Conservation (phyloP, 2,888 invertebrate genomes). For the Hyposoter didymator region DNA sequence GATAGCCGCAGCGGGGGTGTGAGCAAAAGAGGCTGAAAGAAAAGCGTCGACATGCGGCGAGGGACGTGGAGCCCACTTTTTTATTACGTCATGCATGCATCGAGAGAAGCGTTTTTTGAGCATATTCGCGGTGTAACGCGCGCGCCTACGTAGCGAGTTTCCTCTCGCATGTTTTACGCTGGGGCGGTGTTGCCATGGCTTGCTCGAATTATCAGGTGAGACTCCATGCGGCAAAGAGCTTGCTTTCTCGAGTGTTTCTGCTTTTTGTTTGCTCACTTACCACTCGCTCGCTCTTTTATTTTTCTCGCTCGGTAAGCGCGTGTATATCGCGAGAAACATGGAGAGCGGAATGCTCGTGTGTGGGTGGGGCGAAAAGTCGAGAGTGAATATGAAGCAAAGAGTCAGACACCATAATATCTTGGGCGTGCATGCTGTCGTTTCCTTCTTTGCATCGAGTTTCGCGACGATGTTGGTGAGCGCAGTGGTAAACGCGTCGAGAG, state of each 20-base stretch:
- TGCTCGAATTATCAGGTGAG: conserved; percentile 56
- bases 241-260: conserved; percentile 16
- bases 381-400: conserved; percentile 20
- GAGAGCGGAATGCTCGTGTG: background rate
- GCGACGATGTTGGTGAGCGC: background rate
- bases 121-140: conserved; percentile 42
- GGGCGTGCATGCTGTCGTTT: background rate
- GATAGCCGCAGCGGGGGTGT: too few relatives aligned
- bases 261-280: background rate
- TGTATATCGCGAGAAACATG: background rate
- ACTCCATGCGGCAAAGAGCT: conserved; percentile 12
- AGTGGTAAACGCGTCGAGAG: background rate
- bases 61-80: conserved; percentile 5
- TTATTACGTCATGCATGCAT: conserved; percentile 9
- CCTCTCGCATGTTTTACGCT: conserved; percentile 21
- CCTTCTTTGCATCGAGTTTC: background rate
- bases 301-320: background rate
- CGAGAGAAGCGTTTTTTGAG: background rate
- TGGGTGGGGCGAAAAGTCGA: background rate
- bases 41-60: background rate
- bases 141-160: conserved; percentile 45
- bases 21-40: background rate
- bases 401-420: conserved; percentile 16
- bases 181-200: background rate
- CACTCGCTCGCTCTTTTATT: background rate